A percentile compares a stretch with the other conserved stretches of the same genome.
phyloP scores from a whole-genome alignment of 2,888 invertebrate genomes.

The Clitarchus hookeri region DNA sequence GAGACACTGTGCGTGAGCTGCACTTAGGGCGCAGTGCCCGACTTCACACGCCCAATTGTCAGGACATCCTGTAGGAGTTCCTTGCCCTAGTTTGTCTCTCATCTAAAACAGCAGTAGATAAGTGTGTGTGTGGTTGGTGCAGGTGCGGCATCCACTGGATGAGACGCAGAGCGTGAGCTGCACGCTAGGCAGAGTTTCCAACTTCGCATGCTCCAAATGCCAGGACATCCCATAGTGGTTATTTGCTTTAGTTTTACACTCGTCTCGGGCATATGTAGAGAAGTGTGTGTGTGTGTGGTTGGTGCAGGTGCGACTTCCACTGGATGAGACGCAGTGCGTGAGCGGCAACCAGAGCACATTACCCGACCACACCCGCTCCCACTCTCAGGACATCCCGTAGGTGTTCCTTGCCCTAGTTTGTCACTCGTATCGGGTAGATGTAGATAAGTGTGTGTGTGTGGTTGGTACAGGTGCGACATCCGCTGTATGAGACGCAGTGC shows the following conservation, averaged over 20 bases:
- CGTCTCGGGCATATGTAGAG: no score
- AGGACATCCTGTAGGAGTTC: slow-evolving; percentile 80
- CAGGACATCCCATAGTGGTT: no score
- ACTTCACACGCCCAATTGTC: slow-evolving; percentile 72
- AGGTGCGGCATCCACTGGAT: no score
- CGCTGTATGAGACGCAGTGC: slow-evolving; percentile 81
- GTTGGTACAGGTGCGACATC: slow-evolving; percentile 71
- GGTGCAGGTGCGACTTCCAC: slow-evolving; percentile 74
- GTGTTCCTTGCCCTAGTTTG: slow-evolving; percentile 80
- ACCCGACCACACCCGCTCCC: slow-evolving; percentile 75
- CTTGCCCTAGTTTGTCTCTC: no score
- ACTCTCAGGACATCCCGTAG: slow-evolving; percentile 78
- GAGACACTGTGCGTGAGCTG: slow-evolving; percentile 86
- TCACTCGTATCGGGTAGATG: slow-evolving; percentile 91
- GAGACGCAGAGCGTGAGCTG: no score
- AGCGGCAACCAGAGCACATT: slow-evolving; percentile 80
- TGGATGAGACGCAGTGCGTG: slow-evolving; percentile 81
- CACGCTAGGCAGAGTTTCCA: no score
- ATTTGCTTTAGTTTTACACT: no score
- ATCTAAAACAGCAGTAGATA: no score
- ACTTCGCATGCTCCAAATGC: no score
- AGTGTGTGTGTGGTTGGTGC: no score
- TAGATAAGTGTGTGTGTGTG: slow-evolving; percentile 50
- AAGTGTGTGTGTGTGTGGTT: no score
- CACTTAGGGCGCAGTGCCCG: slow-evolving; percentile 79